phyloP scores from a whole-genome alignment of 35 echinoderm and acorn worm genomes.

The Ophioderma brevispina region DNA sequence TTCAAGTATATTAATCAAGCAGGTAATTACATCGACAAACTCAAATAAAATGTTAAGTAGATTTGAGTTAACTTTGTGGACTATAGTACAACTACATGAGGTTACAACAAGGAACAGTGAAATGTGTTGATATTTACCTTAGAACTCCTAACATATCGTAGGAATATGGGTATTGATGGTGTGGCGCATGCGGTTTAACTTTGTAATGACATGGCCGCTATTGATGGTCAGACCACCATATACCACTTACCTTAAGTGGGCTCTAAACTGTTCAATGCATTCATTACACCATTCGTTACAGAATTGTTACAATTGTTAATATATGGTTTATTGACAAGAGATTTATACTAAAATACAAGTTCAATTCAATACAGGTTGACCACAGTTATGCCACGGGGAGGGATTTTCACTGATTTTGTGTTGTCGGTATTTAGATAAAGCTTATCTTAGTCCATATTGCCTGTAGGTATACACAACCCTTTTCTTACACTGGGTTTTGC shows the following conservation, averaged over 20 bases:
- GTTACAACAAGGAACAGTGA: too few relatives aligned
- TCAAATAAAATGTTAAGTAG: too few relatives aligned
- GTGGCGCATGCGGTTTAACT: too few relatives aligned
- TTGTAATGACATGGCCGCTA: too few relatives aligned
- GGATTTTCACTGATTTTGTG: background rate
- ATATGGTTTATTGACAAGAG: background rate
- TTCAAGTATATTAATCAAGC: too few relatives aligned
- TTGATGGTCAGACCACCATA: too few relatives aligned
- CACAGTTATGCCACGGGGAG: background rate
- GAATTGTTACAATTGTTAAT: constrained; percentile 3
- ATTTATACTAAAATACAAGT: background rate
- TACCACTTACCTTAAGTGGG: background rate
- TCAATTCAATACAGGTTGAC: background rate
- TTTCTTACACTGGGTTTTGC: background rate
- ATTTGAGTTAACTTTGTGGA: too few relatives aligned
- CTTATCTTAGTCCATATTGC: background rate
- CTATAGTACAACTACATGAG: too few relatives aligned
- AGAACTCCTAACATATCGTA: too few relatives aligned
- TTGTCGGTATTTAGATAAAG: background rate
- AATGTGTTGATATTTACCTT: too few relatives aligned
- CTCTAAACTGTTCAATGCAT: background rate
- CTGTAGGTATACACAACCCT: background rate
- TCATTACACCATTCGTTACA: background rate
- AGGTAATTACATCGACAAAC: too few relatives aligned
- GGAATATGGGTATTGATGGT: too few relatives aligned